These are phyloP conservation scores for Syngnathus floridae DNA, from an alignment of 2,113 vertebrate genomes.

Conservation along the genomic window DNA sequence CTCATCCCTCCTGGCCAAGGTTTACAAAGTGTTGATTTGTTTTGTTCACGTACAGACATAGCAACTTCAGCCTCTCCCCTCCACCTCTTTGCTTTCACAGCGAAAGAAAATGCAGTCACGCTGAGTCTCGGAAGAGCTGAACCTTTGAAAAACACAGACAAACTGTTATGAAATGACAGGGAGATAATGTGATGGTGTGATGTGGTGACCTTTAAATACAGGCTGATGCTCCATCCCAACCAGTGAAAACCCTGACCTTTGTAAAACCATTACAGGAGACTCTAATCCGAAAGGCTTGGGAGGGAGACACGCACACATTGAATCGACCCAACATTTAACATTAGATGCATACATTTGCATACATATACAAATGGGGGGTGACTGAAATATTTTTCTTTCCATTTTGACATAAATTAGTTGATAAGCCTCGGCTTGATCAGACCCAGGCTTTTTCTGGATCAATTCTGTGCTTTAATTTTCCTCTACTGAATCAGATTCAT, in stretches of 20 bases:
- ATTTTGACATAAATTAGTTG: background rate
- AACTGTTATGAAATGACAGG: conserved; percentile 69
- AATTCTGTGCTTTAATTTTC: no score
- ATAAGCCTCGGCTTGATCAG: no score
- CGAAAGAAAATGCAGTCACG: conserved; percentile 20
- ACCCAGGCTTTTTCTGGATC: no score
- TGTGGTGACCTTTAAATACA: conserved; percentile 69
- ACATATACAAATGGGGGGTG: conserved; percentile 16
- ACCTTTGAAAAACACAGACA: conserved; percentile 52
- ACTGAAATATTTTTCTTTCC: background rate
- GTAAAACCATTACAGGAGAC: conserved; percentile 70
- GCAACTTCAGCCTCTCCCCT: background rate
- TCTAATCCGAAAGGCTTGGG: conserved; percentile 65
- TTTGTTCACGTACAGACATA: no score
- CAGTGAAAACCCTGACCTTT: conserved; percentile 69
- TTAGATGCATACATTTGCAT: conserved; percentile 13
- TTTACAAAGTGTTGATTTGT: background rate
- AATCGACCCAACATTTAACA: conserved; percentile 1
- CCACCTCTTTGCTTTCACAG: conserved; percentile 9
- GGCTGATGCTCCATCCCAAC: conserved; percentile 57
- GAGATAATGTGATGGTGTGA: conserved; percentile 67
- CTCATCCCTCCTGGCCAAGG: background rate
- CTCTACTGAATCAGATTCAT: no score
- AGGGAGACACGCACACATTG: conserved; percentile 14
- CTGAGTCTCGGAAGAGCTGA: background rate